phyloP scores from a whole-genome alignment of 2,113 vertebrate species.

The Donacobius atricapilla region DNA sequence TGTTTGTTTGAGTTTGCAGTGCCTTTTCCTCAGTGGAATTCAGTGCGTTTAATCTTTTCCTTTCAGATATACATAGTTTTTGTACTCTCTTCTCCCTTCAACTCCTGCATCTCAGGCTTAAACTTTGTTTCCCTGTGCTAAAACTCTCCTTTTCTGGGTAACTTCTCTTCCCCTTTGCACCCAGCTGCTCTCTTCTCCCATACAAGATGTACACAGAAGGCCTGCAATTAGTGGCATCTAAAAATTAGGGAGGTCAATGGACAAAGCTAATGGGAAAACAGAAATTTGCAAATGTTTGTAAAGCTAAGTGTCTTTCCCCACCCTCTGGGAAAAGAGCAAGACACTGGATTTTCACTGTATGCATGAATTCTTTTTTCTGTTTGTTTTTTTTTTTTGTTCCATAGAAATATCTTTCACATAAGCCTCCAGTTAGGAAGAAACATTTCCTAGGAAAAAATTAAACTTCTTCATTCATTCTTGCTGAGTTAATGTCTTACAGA shows the following conservation, averaged over 20 bases:
- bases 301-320: background rate
- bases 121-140: background rate
- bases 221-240: background rate
- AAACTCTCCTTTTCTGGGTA: background rate
- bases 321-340: background rate
- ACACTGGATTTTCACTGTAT: background rate
- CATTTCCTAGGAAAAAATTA: background rate
- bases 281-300: background rate
- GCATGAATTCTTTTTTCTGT: no score
- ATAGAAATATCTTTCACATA: background rate
- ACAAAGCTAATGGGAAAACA: background rate
- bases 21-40: background rate
- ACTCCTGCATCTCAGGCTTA: background rate
- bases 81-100: background rate
- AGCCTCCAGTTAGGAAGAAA: background rate
- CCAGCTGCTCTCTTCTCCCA: background rate
- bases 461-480: background rate
- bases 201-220: background rate
- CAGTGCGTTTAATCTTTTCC: background rate
- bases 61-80: background rate
- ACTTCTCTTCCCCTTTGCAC: background rate
- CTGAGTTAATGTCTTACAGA: background rate
- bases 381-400: background rate
- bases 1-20: background rate
- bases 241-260: background rate